Evolutionary conservation across 2,888 invertebrate species (phyloP).

Genomic region (Diplazon laetatorius): DNA sequence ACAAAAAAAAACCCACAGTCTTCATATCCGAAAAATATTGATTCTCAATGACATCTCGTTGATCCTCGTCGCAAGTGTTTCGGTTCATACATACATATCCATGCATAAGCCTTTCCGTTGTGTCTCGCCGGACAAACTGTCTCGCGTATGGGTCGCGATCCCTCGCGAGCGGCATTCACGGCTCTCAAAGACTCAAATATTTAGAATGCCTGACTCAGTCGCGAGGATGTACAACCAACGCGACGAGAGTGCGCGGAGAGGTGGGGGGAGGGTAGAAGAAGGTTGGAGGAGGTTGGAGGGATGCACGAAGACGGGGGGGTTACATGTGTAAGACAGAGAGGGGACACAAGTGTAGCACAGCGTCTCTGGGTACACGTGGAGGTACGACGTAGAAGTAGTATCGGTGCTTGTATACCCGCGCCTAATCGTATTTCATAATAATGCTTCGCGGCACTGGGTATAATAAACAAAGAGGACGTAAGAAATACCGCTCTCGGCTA

Average conservation of each 20-base stretch:
- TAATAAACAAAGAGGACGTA: conserved; percentile 79
- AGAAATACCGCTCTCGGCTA: conserved; percentile 76
- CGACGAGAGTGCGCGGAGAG: conserved; percentile 21
- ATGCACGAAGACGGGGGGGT: conserved; percentile 24
- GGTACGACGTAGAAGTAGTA: conserved; percentile 48
- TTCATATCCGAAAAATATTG: not conserved
- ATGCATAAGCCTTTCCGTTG: too few relatives aligned
- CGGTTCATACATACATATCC: not conserved
- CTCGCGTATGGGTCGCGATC: conserved; percentile 31
- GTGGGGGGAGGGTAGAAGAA: too few relatives aligned
- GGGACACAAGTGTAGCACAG: conserved; percentile 15
- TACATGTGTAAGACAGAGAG: conserved; percentile 34
- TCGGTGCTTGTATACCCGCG: conserved; percentile 68
- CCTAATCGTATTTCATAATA: conserved; percentile 80
- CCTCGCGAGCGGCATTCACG: conserved; percentile 53
- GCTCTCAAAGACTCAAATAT: conserved; percentile 71
- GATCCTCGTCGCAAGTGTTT: conserved; percentile 1
- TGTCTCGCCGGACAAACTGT: conserved; percentile 45
- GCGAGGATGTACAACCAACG: conserved; percentile 42
- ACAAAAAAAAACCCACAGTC: not conserved
- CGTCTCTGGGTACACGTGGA: conserved; percentile 20
- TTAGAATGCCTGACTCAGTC: conserved; percentile 67
- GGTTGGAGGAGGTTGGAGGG: too few relatives aligned
- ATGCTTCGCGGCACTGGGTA: conserved; percentile 72
- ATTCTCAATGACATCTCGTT: conserved; percentile 4